A percentile compares a stretch with the other conserved stretches of the same genome.
These are phyloP conservation scores for Cynopterus sphinx DNA, from an alignment of 2,797 vertebrate genomes.

Conservation along the genomic window DNA sequence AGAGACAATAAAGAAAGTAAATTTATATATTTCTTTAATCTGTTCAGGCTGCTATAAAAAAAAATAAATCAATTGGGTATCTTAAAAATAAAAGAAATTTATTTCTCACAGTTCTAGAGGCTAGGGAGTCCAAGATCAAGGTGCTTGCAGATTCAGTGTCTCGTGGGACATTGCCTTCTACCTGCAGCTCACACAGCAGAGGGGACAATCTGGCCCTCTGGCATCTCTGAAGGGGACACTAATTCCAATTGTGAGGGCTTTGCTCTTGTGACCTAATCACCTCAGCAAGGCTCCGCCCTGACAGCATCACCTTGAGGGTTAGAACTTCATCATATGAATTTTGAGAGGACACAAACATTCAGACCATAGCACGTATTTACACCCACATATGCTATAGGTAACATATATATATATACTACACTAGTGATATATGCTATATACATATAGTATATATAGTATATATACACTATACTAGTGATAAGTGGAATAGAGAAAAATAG, in stretches of 20 bases:
- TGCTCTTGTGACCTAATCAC: background rate
- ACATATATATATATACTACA: too few relatives aligned
- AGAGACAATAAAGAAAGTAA: background rate
- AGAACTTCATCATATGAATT: background rate
- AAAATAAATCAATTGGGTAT: background rate
- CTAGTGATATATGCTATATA: background rate
- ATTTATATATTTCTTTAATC: background rate
- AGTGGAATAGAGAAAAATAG: background rate
- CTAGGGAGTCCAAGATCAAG: background rate
- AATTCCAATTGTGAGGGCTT: background rate
- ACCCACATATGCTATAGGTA: background rate
- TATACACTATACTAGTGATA: background rate
- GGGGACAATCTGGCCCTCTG: too few relatives aligned
- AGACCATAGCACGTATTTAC: background rate
- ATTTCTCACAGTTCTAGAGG: background rate
- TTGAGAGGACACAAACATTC: background rate
- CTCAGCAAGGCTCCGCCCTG: background rate
- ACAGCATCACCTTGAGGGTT: background rate
- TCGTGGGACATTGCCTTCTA: fast-evolving
- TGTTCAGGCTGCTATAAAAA: background rate
- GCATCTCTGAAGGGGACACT: background rate
- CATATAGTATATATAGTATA: too few relatives aligned
- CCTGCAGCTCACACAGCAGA: background rate
- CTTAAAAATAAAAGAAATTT: background rate
- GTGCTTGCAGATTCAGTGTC: too few relatives aligned